Base-by-base conservation (phyloP, 1,140 invertebrate species). In the Mya arenaria region DNA sequence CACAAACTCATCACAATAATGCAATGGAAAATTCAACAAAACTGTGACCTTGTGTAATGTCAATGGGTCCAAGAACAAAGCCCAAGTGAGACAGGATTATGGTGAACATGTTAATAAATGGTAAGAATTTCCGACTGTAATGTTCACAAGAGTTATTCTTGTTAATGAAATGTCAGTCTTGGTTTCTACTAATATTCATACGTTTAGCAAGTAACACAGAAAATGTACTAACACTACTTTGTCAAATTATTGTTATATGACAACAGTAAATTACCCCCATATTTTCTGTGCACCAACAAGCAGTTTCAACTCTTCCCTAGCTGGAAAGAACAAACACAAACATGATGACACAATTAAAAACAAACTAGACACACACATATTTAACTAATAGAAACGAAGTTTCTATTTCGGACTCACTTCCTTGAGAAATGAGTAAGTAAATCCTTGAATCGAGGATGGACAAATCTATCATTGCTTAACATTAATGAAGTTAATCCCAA, bases 221-320 rank as follows among this genome's bases (percentile, higher is more conserved):
- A n/a, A n/a, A n/a, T n/a, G n/a, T n/a, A n/a, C n/a, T n/a, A n/a
- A n/a, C n/a, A n/a, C n/a, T n/a, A n/a, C n/a, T n/a, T n/a, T n/a
- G n/a, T n/a, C n/a, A n/a, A n/a, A n/a, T n/a, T n/a, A n/a, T n/a
- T n/a, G n/a, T n/a, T n/a, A n/a, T n/a, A n/a, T n/a, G n/a, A n/a
- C n/a, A n/a, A n/a, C n/a, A n/a, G n/a, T 4, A 52, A n/a, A 52
- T 30, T 73, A 85, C 83, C 65, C 85, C 83, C 85, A 90, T 60
- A 85, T 60, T 44, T 84, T 82, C 32, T 85, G 82, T 36, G 88
- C 87, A 52, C 90, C 91, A 65, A 92, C 87, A 41, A 84, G 74
- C 19, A 75, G 39, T 44, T 86, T 83, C 44, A 91, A 77, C 34
- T 75, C 62, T 56, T 86, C 65, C 62, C 91, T 85, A n/a, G 92